Evolutionary conservation across 2,797 vertebrate species (phyloP), one percentile per base, ranked within the genome.

Genomic region (Dicrostonyx torquatus): DNA sequence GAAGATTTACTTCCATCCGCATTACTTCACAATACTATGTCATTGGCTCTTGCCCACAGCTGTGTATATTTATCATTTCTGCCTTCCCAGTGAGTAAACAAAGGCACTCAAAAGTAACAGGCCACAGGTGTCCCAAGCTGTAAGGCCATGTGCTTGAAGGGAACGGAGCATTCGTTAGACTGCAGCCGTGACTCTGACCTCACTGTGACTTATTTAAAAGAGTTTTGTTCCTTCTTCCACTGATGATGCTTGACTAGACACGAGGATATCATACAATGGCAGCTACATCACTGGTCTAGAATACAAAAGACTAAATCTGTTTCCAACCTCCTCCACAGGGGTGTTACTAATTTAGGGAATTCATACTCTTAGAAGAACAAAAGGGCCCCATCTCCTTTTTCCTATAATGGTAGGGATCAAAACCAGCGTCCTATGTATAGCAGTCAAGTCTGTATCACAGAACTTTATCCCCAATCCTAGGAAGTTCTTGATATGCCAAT

Each of bases 301-400:
- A 88, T 92, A 75, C 68, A 31, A 96, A 94, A 91, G 29, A 91
- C 22, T 70, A 96, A 93, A 91, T 43, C 80, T 97, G 8, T 53
- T 87, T 80, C 53, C 34, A 92, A 66, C 13, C 53, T 93, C 70
- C 29, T n/a, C 88, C 90, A 13, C 12, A 93, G 64, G 29, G 72
- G 13, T 70, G 20, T 76, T 73, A 58, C 53, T 90, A 85, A 91
- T 89, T 64, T 75, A 92, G 66, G 76, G 64, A 83, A 72, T 2
- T 92, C 75, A 64, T 29, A 48, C 82, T 94, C 48, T 75, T 96
- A 94, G 91, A 72, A 79, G n/a, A 75, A 88, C 22, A 87, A 20
- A 87, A 82, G 40, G 43, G 34, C 6, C 34, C 60, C 13, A 2
- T 13, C 22, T 13, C 45, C 15, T 53, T 40, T 34, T 37, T 50